Base-by-base conservation (phyloP, 1,140 invertebrate genomes). In the Ruditapes philippinarum region DNA sequence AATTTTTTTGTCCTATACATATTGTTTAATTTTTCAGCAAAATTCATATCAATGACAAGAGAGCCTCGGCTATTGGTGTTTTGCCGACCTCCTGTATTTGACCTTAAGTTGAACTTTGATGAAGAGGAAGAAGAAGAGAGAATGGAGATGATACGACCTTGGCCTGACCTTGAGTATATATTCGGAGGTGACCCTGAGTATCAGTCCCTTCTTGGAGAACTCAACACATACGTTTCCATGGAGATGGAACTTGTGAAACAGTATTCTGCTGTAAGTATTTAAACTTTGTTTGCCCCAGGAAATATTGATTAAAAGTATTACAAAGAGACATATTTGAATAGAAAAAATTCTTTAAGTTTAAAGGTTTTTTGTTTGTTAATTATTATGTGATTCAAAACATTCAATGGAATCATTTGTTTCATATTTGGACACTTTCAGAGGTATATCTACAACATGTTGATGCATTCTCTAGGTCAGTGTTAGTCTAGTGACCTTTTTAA, bases 121-220 rank as follows among this genome's bases (percentile, higher is more conserved):
- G 90, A 93, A 62, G 95, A 95, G 57, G 93, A 94, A 57, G 91
- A 91, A 65, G 92, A 92, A 45, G 91, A 93, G 19, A 89, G 92
- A 76, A 49, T 83, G 11, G 94, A 93, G 65, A 83, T 90, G 51
- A 70, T 91, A 70, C 79, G 82, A 78, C 93, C 91, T 22, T 95
- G 94, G 92, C 95, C 95, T 42, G 93, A 95, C 90, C 93, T 94
- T 80, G 92, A 94, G n/a, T 93, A 93, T 80, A 89, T 96, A 1
- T 94, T 96, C 65, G 91, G 92, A 45, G 94, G 94, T 89, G 95
- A 96, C 83, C 91, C 91, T 38, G 93, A 94, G 31, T 95, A 95
- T 86, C 94, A 95, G 74, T 88, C 82, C 19, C 82, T 94, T 7
- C 86, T 95, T n/a, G 70, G 81, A 11, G 94, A 94, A 31, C 83